These are phyloP conservation scores for Spodoptera frugiperda DNA, from an alignment of 1,140 invertebrate genomes.

Conservation along the genomic window DNA sequence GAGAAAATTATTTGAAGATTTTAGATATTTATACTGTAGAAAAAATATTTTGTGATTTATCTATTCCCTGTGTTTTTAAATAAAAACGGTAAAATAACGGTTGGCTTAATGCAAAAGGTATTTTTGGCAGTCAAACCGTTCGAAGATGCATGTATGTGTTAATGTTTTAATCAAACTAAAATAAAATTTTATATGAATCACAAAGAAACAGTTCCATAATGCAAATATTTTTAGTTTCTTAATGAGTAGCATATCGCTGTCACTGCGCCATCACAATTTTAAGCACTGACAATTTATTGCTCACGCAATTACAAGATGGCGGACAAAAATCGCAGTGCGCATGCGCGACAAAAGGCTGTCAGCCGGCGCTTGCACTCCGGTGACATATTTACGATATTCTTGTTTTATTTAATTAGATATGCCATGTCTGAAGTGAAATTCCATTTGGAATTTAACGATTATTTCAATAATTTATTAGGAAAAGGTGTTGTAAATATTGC, in stretches of 20 bases:
- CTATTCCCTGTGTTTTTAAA: not conserved
- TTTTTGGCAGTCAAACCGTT: too few relatives aligned
- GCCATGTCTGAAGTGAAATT: conserved; percentile 11
- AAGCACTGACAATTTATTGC: conserved; percentile 70
- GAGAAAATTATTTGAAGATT: too few relatives aligned
- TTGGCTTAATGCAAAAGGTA: not conserved
- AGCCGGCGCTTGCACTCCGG: conserved; percentile 46
- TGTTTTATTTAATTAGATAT: conserved; percentile 53
- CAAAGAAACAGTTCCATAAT: too few relatives aligned
- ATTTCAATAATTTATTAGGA: too few relatives aligned
- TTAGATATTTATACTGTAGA: too few relatives aligned
- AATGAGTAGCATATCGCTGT: not conserved
- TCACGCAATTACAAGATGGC: conserved; percentile 67
- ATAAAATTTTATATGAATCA: too few relatives aligned
- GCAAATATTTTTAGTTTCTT: not conserved
- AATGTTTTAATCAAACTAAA: too few relatives aligned
- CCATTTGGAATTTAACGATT: not conserved
- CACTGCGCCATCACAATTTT: conserved; percentile 18
- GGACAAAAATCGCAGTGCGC: conserved; percentile 61
- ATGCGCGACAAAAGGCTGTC: conserved; percentile 59
- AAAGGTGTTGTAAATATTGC: too few relatives aligned
- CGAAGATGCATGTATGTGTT: too few relatives aligned
- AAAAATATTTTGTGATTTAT: too few relatives aligned
- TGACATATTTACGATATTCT: conserved; percentile 53
- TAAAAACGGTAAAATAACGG: not conserved